phyloP scores from a whole-genome alignment of 2,888 invertebrate species.

The Oligia latruncula region DNA sequence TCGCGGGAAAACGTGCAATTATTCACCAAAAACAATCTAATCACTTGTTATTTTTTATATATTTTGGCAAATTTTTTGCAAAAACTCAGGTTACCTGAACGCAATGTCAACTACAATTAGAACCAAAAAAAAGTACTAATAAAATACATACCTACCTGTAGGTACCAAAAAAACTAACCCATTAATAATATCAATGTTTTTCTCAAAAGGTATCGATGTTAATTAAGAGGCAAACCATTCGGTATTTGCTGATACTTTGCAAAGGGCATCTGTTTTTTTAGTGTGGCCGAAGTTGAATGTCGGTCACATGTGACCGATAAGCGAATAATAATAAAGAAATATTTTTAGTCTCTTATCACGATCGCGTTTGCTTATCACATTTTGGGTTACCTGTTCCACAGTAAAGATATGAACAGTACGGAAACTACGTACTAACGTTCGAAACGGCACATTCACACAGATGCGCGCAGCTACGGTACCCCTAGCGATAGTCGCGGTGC shows the following conservation, averaged over 20 bases:
- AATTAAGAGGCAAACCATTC: conserved; percentile 1
- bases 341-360: too few species aligned
- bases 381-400: too few species aligned
- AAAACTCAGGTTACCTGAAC: background rate
- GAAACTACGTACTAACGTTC: too few species aligned
- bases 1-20: background rate
- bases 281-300: background rate
- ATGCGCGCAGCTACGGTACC: too few species aligned
- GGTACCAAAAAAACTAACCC: background rate
- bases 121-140: background rate
- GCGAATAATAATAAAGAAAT: background rate
- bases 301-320: background rate
- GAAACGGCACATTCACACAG: too few species aligned
- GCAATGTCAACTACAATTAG: conserved; percentile 20
- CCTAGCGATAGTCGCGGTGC: too few species aligned
- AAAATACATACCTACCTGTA: background rate
- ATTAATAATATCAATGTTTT: background rate
- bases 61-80: background rate
- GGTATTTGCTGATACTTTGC: background rate
- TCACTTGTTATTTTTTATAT: background rate
- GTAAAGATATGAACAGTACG: too few species aligned
- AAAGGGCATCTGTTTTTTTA: background rate
- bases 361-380: too few species aligned
- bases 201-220: background rate
- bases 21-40: background rate